Conservation (phyloP, 2,888 invertebrate genomes). For the Luperina nickerlii region DNA sequence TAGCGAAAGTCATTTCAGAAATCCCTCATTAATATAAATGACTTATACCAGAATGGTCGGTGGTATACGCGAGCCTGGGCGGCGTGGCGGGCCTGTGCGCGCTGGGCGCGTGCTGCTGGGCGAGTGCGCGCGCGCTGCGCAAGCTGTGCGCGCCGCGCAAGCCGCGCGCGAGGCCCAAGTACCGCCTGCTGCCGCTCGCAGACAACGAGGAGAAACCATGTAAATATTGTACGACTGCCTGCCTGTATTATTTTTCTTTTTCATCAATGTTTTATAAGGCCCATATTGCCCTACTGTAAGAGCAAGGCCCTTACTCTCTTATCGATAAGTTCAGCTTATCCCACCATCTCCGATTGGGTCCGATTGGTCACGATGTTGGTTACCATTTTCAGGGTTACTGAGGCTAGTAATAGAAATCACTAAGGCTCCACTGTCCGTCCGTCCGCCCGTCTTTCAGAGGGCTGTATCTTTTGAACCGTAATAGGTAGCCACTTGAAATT, state of each 20-base stretch:
- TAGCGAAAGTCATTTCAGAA: no score
- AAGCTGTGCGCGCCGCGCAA: slow-evolving; percentile 87
- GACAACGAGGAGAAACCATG: slow-evolving; percentile 93
- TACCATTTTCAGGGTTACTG: no score
- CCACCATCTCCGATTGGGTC: neutral
- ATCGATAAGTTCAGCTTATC: neutral
- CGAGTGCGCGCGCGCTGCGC: slow-evolving; percentile 86
- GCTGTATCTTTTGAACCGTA: no score
- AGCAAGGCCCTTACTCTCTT: neutral
- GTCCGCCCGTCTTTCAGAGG: no score
- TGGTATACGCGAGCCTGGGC: slow-evolving; percentile 96
- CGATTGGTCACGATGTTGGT: neutral
- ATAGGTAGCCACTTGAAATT: no score
- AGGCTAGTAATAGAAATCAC: no score
- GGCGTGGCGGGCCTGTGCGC: slow-evolving; percentile 91
- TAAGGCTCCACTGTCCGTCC: no score
- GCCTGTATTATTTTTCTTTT: slow-evolving; percentile 2
- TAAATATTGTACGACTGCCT: slow-evolving; percentile 79
- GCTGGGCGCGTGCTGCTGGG: slow-evolving; percentile 92
- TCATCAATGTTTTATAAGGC: neutral
- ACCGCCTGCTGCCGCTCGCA: slow-evolving; percentile 93
- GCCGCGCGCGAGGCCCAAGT: slow-evolving; percentile 89
- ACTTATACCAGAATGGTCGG: slow-evolving; percentile 95
- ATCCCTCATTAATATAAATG: neutral
- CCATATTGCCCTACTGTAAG: neutral